Conservation (phyloP, 2,797 vertebrate species). For the Sebastolobus alascanus region DNA sequence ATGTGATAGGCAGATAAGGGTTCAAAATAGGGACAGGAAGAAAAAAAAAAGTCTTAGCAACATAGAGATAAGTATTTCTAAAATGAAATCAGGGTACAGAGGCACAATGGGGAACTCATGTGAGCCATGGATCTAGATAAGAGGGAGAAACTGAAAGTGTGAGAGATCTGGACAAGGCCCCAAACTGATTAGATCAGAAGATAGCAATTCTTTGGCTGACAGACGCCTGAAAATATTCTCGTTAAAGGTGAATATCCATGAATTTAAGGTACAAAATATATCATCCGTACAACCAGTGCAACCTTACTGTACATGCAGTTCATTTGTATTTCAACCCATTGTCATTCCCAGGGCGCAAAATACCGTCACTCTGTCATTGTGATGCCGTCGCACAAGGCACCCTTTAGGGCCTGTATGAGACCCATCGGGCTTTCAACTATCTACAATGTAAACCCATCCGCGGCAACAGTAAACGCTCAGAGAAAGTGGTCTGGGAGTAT, state of each 20-base stretch:
- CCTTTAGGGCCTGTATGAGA: not conserved
- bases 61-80: slow-evolving; percentile 38
- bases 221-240: not conserved
- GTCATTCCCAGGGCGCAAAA: not conserved
- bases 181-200: slow-evolving; percentile 38
- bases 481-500: no score
- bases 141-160: slow-evolving; percentile 34
- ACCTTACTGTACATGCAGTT: not conserved
- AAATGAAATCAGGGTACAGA: slow-evolving; percentile 40
- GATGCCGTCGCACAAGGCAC: not conserved
- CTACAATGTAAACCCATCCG: no score
- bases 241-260: not conserved
- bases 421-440: not conserved
- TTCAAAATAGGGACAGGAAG: slow-evolving; percentile 53
- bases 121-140: slow-evolving; percentile 56
- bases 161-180: slow-evolving; percentile 58
- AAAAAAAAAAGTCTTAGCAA: slow-evolving; percentile 1
- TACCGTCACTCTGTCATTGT: not conserved
- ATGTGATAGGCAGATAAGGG: slow-evolving; percentile 47
- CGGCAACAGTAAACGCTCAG: no score
- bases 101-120: slow-evolving; percentile 10
- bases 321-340: not conserved
- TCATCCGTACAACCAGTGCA: not conserved
- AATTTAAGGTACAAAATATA: not conserved
- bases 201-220: slow-evolving; percentile 10